Conservation (phyloP, 2,113 vertebrate species). For the Anas platyrhynchos region DNA sequence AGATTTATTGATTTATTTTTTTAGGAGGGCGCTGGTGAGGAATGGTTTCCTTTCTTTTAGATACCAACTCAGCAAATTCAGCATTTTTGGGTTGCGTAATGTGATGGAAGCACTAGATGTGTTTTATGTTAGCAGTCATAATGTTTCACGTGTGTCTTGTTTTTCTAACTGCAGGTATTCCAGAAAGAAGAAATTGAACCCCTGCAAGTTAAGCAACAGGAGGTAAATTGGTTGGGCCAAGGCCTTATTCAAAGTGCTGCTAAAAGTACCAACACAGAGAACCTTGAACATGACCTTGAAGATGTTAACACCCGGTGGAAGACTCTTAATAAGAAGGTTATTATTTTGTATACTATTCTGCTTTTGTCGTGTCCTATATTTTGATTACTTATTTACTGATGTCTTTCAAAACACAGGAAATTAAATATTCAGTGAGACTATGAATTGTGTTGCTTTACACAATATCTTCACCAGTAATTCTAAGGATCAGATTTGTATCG, state of each 20-base stretch:
- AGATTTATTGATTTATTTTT: background rate
- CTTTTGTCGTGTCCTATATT: background rate
- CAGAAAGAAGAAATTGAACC: slow-evolving; percentile 96
- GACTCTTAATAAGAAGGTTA: slow-evolving; percentile 96
- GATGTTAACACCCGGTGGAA: slow-evolving; percentile 90
- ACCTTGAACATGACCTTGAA: slow-evolving; percentile 89
- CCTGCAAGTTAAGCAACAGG: slow-evolving; percentile 89
- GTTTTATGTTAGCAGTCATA: background rate
- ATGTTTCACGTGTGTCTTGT: slow-evolving; percentile 1
- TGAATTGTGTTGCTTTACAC: background rate
- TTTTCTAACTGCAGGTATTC: slow-evolving; percentile 83
- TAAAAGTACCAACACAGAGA: slow-evolving; percentile 86
- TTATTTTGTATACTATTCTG: background rate
- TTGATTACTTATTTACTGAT: background rate
- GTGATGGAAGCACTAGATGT: background rate
- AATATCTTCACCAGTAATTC: background rate
- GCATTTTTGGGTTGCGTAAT: background rate
- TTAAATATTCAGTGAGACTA: slow-evolving; percentile 16
- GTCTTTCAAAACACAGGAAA: slow-evolving; percentile 24
- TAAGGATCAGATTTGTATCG: background rate
- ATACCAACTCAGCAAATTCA: background rate
- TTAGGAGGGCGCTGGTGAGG: background rate
- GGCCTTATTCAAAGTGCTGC: slow-evolving; percentile 92
- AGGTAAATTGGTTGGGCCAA: slow-evolving; percentile 92
- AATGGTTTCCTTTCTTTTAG: background rate